Base-by-base conservation (phyloP, 2,797 vertebrate species). In the Champsocephalus esox region DNA sequence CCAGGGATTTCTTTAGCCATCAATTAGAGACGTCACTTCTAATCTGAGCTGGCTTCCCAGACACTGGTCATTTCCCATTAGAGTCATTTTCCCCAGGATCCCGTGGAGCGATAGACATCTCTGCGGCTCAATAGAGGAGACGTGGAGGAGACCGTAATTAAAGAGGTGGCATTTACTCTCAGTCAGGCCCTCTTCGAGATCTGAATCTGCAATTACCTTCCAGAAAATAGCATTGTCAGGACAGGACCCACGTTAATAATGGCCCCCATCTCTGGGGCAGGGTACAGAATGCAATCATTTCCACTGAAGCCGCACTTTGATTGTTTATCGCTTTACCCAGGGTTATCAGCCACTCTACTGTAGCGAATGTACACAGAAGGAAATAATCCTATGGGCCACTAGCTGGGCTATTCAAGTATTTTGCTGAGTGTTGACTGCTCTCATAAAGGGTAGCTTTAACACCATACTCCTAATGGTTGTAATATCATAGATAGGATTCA, bases 21-120 rank as follows among this genome's bases (percentile, higher is more conserved):
- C 96, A 97, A 98, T 99, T 92, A 98, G 95, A 95, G 94, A 95
- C 91, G 97, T 96, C 97, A 92, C 95, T 98, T 98, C 96, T 97
- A 97, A 99, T 99, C 96, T 97, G 91, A 88, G 86, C 80, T 64
- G 75, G 88, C 92, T 90, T 95, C 94, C 95, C 94, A 93, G 95
- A 96, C 94, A 93, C 93, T 95, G 96, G 96, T 96, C 97, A 96
- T 96, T 97, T 97, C 95, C 95, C 95, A 97, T 98, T 97, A 98
- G 92, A 96, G 92, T 94, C 93, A 96, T 96, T 96, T 97, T 93
- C 88, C 92, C 90, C 90, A 90, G 94, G 94, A 95, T 96, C 95
- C 96, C 89, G 72, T 88, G 89, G 95, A 94, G 94, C 94, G 95
- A 96, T 92, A 95, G 94, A 95, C 93, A 95, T 93, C 94, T 95